Conservation (phyloP, 2,888 invertebrate species). For the Synergus itoensis region DNA sequence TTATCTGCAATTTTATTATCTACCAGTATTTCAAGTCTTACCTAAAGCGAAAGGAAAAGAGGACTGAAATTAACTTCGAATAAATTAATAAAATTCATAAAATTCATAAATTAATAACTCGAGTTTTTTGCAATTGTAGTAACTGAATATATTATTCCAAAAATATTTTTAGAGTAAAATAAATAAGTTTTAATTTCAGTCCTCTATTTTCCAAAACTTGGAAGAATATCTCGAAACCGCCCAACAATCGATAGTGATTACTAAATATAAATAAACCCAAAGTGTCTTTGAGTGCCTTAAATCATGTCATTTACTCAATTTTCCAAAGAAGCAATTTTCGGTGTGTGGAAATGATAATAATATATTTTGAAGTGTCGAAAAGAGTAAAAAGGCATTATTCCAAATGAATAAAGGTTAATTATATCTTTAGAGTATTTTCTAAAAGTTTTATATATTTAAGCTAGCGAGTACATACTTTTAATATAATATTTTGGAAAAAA, state of each 20-base stretch:
- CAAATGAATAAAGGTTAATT: neutral
- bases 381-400: slow-evolving; percentile 18
- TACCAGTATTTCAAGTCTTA: slow-evolving; percentile 31
- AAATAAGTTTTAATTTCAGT: slow-evolving; percentile 4
- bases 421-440: neutral
- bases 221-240: slow-evolving; percentile 22
- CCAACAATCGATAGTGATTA: slow-evolving; percentile 36
- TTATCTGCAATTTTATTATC: neutral
- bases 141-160: neutral
- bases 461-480: neutral
- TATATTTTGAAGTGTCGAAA: slow-evolving; percentile 2
- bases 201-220: neutral
- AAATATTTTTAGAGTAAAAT: neutral
- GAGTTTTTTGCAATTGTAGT: neutral
- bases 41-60: neutral
- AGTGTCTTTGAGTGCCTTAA: slow-evolving; percentile 34
- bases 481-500: neutral
- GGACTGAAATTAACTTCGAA: neutral
- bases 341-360: slow-evolving; percentile 35
- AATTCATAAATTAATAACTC: neutral
- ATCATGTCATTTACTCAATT: neutral
- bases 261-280: neutral
- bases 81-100: too few species aligned
- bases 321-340: neutral
- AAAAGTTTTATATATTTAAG: neutral